Evolutionary conservation across 30 jellyfish, hydroid and myxozoan species (phyloP), one percentile per base, ranked within the genome.

Genomic region (Clytia hemisphaerica): DNA sequence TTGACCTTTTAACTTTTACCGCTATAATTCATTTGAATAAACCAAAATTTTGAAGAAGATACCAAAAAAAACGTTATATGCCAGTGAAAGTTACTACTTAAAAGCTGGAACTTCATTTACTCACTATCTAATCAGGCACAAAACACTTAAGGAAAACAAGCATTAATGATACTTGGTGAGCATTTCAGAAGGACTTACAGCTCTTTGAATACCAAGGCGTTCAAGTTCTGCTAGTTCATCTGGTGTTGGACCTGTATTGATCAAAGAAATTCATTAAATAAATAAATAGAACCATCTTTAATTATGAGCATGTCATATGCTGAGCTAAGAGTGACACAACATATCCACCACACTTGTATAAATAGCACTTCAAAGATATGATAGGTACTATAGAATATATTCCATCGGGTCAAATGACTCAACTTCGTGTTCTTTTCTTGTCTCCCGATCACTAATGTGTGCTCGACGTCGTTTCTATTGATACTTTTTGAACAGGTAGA

Each of bases 151-250:
- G 53, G 12, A 10, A 42, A 42, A 42, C n/a, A 10, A 48, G 26
- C 26, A 19, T 29, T 48, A 3, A 48, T 48, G 21, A 19, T 5
- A 2, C 21, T 19, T 48, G 6, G 3, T 58, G 4, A 3, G 71
- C 16, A 34, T n/a, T 6, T 19, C 6, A 58, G 30, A 58, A 24
- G 16, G 2, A 62, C 58, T 14, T 50, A 89, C 94, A 78, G 72
- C 62, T 58, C 46, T 76, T 58, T 81, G 93, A 4, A 78, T 40
- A 60, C 63, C 93, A 1, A 53, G 37, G 40, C 98, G 73, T 50
- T 89, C 93, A 72, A 89, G 70, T 58, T 89, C 98, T 2, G 90
- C 98, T 22, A 89, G 81, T 51, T 89, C 98, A 45, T 89, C 98
- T 21, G 91, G 85, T 16, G 98, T 89, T 3, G 94, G 93, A 6